These are phyloP conservation scores for Brachionus koreanus DNA, from an alignment of 1,140 invertebrate genomes.

Conservation along the genomic window DNA sequence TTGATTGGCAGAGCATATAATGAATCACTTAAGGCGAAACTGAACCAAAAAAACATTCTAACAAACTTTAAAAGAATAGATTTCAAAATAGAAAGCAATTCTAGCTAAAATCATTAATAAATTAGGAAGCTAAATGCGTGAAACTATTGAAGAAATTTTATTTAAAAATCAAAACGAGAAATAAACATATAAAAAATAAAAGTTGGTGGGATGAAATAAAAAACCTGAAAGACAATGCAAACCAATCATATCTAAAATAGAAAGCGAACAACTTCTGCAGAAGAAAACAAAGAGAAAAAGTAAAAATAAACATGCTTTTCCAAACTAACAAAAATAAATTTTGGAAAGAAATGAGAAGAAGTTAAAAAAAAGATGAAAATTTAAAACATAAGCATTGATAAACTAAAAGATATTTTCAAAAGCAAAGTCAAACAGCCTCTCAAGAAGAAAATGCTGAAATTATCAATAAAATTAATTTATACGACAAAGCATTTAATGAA, in stretches of 20 bases:
- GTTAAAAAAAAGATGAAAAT: too few relatives aligned
- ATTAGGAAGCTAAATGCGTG: background rate
- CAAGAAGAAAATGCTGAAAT: background rate
- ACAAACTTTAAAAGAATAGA: background rate
- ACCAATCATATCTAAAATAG: background rate
- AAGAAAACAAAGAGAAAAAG: too few relatives aligned
- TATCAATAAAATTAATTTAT: background rate
- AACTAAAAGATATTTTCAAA: too few relatives aligned
- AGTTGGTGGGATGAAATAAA: background rate
- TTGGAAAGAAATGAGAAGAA: too few relatives aligned
- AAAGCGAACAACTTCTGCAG: background rate
- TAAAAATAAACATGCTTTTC: too few relatives aligned
- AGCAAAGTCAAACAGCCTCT: too few relatives aligned
- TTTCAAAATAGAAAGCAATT: background rate
- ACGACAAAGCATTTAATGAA: background rate
- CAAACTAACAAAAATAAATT: too few relatives aligned
- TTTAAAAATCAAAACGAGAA: too few relatives aligned
- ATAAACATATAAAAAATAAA: constrained; percentile 2
- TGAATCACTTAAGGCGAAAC: background rate
- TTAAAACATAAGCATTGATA: too few relatives aligned
- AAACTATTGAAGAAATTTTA: background rate
- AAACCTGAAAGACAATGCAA: background rate
- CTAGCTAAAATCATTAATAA: background rate
- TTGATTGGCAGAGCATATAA: background rate
- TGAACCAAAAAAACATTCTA: background rate